These are phyloP conservation scores for Plebejus anna DNA, from an alignment of 2,888 invertebrate species.

Conservation along the genomic window DNA sequence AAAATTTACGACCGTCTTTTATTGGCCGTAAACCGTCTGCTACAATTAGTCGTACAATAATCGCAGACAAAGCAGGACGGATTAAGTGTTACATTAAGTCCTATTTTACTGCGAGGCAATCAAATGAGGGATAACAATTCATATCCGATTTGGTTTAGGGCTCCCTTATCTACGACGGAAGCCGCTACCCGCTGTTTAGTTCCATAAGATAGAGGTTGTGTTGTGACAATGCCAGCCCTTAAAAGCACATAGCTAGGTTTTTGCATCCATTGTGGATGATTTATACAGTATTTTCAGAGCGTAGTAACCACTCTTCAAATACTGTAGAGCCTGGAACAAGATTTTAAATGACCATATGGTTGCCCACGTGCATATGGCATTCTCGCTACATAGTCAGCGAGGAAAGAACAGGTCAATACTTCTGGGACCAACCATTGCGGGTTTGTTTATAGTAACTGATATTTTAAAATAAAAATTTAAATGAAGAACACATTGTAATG, in stretches of 20 bases:
- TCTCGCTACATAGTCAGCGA: too few species aligned
- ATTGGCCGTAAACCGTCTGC: conserved; percentile 51
- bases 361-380: too few species aligned
- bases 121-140: conserved; percentile 33
- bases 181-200: background rate
- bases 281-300: too few species aligned
- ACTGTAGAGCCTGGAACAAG: too few species aligned
- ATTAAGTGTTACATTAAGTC: conserved; percentile 48
- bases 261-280: too few species aligned
- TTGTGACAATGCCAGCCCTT: too few species aligned
- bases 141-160: conserved; percentile 21
- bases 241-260: too few species aligned
- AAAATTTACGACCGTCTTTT: conserved; percentile 52
- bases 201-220: background rate
- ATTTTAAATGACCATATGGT: too few species aligned
- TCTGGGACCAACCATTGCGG: too few species aligned
- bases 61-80: conserved; percentile 45
- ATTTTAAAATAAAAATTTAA: background rate
- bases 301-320: too few species aligned
- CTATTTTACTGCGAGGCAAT: conserved; percentile 47
- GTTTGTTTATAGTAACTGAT: too few species aligned
- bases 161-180: background rate
- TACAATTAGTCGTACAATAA: conserved; percentile 54
- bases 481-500: background rate
- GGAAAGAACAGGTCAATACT: too few species aligned